Evolutionary conservation across 2,888 invertebrate genomes (phyloP).

Genomic region (Gibbula magus): DNA sequence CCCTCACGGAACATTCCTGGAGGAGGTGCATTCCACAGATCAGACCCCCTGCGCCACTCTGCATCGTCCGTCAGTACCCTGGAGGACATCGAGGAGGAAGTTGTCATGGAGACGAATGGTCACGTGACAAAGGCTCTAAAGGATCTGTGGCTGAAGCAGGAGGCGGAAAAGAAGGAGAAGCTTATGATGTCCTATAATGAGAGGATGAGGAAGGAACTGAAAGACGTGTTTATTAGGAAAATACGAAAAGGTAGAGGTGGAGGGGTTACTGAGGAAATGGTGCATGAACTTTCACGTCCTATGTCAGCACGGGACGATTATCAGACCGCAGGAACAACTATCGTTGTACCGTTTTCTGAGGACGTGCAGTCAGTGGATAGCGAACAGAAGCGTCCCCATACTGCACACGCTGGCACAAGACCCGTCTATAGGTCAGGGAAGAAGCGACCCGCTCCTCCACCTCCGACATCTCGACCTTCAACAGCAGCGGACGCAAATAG

Average conservation of each 20-base stretch:
- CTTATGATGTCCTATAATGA: constrained; percentile 38
- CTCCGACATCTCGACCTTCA: background rate
- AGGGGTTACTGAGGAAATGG: background rate
- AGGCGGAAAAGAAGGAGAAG: constrained; percentile 34
- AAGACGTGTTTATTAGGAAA: background rate
- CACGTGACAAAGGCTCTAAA: background rate
- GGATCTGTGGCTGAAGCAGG: constrained; percentile 32
- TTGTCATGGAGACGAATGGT: constrained; percentile 25
- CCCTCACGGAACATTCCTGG: background rate
- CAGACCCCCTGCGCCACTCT: background rate
- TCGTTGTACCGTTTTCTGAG: background rate
- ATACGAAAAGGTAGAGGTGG: background rate
- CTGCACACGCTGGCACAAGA: background rate
- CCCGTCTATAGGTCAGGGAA: background rate
- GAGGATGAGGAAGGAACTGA: constrained; percentile 16
- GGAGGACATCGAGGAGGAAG: background rate
- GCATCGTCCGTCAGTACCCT: background rate
- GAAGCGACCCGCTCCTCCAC: background rate
- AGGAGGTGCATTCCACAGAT: background rate
- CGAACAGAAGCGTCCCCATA: background rate
- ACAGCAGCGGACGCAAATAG: background rate
- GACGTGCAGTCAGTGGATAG: background rate
- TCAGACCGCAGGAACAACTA: background rate
- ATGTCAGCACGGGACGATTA: background rate
- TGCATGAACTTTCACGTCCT: background rate